Evolutionary conservation across 2,888 invertebrate species (phyloP).

Genomic region (Luperina testacea): DNA sequence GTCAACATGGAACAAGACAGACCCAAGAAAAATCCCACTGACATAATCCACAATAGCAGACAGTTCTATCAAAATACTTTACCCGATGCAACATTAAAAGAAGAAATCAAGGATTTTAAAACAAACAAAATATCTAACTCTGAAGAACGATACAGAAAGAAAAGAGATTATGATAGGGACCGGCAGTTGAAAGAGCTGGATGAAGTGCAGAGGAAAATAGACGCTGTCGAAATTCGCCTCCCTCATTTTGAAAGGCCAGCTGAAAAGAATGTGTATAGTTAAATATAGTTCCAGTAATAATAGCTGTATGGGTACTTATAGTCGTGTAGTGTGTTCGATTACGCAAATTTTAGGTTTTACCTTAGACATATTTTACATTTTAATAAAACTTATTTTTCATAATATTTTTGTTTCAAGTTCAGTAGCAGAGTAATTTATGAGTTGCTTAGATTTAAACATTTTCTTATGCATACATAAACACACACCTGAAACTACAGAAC

Average conservation of each 20-base stretch:
- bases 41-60: slow-evolving; percentile 66
- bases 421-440: too few relatives aligned
- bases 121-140: slow-evolving; percentile 14
- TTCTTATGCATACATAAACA: neutral
- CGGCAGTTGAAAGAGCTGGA: slow-evolving; percentile 71
- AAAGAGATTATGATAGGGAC: slow-evolving; percentile 61
- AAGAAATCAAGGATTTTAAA: slow-evolving; percentile 35
- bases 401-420: slow-evolving; percentile 5
- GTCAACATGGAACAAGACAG: slow-evolving; percentile 20
- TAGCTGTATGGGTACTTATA: neutral
- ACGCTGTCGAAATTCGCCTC: slow-evolving; percentile 59
- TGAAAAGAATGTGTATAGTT: neutral
- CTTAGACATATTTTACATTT: slow-evolving; percentile 37
- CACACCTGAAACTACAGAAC: neutral
- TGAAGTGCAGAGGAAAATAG: slow-evolving; percentile 70
- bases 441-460: neutral
- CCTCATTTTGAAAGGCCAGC: slow-evolving; percentile 21
- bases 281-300: neutral
- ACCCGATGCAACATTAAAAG: slow-evolving; percentile 33
- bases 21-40: slow-evolving; percentile 41
- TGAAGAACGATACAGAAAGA: slow-evolving; percentile 31
- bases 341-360: slow-evolving; percentile 51
- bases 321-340: slow-evolving; percentile 25
- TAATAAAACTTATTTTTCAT: slow-evolving; percentile 28
- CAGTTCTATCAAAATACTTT: slow-evolving; percentile 62